These are phyloP conservation scores for Hoplostethus atlanticus DNA, from an alignment of 2,797 vertebrate genomes.

Conservation along the genomic window DNA sequence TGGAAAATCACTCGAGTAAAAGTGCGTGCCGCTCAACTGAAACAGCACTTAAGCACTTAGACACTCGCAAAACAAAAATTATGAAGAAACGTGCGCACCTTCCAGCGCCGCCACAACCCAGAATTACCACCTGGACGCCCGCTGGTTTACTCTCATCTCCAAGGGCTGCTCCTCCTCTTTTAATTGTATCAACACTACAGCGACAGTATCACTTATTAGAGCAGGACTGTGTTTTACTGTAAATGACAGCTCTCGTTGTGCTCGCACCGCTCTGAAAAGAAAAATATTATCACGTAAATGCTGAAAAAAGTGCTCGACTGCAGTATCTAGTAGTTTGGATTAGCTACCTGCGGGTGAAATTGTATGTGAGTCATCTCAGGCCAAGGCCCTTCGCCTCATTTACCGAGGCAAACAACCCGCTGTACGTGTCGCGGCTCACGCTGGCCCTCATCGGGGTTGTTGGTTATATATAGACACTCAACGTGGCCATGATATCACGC, in stretches of 20 bases:
- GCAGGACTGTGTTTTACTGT: constrained; percentile 7
- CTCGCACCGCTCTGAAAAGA: background rate
- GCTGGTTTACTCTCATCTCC: background rate
- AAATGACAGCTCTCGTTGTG: constrained; percentile 7
- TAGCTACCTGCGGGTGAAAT: too few species aligned
- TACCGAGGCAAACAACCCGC: background rate
- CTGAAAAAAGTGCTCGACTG: too few species aligned
- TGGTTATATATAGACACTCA: too few species aligned
- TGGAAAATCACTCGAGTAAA: background rate
- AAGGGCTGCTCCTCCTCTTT: background rate
- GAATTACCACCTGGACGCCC: constrained; percentile 32
- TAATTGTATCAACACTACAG: constrained; percentile 53
- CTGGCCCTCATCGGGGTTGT: too few species aligned
- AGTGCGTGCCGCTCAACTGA: background rate
- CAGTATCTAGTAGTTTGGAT: too few species aligned
- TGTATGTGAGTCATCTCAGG: background rate
- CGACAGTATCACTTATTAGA: constrained; percentile 6
- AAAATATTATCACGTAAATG: background rate
- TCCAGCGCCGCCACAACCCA: constrained; percentile 26
- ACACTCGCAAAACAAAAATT: constrained; percentile 32
- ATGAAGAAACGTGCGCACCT: constrained; percentile 21
- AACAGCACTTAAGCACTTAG: constrained; percentile 29
- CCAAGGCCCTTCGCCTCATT: background rate
- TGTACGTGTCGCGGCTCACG: too few species aligned
- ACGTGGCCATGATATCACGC: too few species aligned